phyloP scores from a whole-genome alignment of 2,888 invertebrate genomes.

The Meandrusa payeni region DNA sequence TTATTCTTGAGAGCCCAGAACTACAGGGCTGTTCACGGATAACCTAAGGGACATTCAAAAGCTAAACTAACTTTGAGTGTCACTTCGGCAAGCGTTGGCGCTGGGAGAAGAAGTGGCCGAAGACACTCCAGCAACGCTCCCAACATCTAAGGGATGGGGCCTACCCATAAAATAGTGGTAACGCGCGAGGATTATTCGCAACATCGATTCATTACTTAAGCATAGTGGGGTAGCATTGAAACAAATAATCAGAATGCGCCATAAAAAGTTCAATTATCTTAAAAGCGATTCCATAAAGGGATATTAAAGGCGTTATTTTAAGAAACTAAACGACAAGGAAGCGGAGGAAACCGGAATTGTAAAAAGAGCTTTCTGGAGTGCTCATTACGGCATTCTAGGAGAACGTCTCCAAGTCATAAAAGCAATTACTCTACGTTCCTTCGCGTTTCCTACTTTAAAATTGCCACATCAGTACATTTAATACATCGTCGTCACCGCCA shows the following conservation, averaged over 20 bases:
- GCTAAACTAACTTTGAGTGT: too few species aligned
- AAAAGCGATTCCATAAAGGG: conserved; percentile 33
- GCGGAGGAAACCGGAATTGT: conserved; percentile 38
- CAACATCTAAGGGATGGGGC: too few species aligned
- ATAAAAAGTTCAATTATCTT: conserved; percentile 28
- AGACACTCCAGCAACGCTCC: too few species aligned
- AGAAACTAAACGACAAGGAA: conserved; percentile 39
- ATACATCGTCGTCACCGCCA: too few species aligned
- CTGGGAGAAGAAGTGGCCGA: too few species aligned
- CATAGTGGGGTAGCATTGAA: conserved; percentile 1
- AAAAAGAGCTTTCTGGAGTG: conserved; percentile 47
- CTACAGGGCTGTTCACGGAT: too few species aligned
- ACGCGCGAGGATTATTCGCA: too few species aligned
- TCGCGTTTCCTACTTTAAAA: conserved; percentile 31
- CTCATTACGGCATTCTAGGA: conserved; percentile 52
- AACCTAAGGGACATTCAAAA: too few species aligned
- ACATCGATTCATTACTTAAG: conserved; percentile 1
- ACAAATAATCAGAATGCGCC: conserved; percentile 18
- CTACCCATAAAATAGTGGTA: too few species aligned
- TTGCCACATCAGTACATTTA: too few species aligned
- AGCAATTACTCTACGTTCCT: conserved; percentile 49
- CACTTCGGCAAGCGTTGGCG: too few species aligned
- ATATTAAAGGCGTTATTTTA: conserved; percentile 36
- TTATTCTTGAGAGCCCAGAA: too few species aligned
- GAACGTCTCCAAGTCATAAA: conserved; percentile 47